Base-by-base conservation (phyloP, 2,797 vertebrate genomes). In the Nyctibius grandis region DNA sequence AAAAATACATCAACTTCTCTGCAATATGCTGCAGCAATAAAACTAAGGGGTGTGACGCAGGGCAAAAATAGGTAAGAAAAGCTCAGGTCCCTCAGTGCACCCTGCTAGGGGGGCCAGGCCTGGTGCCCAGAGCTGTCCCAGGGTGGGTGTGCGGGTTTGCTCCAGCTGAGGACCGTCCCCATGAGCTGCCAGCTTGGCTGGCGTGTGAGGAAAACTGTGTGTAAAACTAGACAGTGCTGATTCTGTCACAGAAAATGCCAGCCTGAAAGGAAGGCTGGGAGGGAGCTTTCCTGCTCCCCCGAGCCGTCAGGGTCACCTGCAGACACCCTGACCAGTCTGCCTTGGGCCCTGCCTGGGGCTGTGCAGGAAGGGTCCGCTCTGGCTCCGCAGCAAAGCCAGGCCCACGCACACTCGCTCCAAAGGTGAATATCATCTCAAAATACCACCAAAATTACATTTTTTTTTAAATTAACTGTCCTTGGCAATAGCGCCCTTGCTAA, bases 291-390 rank as follows among this genome's bases (percentile, higher is more conserved):
- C 73, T 15, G 38, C 75, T 95, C 89, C 47, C 51, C 77, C 80
- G 89, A 89, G 94, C 75, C 56, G 31, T 16, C 92, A 97, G 97
- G 97, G 92, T 97, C 98, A 97, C 96, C 98, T 98, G 82, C 92
- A 97, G 98, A n/a, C n/a, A n/a, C n/a, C n/a, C n/a, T n/a, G n/a
- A n/a, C n/a, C n/a, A n/a, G n/a, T n/a, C n/a, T n/a, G n/a, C n/a
- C n/a, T n/a, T n/a, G n/a, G n/a, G n/a, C n/a, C n/a, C n/a, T n/a
- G n/a, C n/a, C n/a, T n/a, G n/a, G n/a, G n/a, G n/a, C 33, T 38
- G 7, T 6, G 20, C n/a, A 36, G 51, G 48, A 28, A 38, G 47
- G 25, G 13, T 34, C 60, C 69, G 48, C 21, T 36, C 48, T 48
- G 53, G 15, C 65, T 60, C 60, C 16, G 3, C 6, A 9, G 44